phyloP scores from a whole-genome alignment of 2,888 invertebrate genomes.

The Lasiommata megera region DNA sequence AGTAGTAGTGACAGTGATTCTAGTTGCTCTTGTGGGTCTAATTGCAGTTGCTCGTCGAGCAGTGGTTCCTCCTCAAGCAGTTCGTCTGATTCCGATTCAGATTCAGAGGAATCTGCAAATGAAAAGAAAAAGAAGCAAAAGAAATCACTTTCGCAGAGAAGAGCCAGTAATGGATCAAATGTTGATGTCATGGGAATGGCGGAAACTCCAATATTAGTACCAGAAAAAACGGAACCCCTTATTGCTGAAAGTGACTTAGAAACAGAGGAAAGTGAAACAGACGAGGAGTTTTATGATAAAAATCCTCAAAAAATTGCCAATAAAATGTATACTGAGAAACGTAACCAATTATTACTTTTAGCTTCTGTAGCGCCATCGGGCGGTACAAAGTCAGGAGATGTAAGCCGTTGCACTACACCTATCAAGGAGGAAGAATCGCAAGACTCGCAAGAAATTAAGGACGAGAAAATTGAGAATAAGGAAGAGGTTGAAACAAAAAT shows the following conservation, averaged over 20 bases:
- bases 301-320: slow-evolving; percentile 88
- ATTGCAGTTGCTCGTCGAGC: slow-evolving; percentile 90
- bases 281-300: slow-evolving; percentile 93
- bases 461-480: slow-evolving; percentile 76
- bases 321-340: slow-evolving; percentile 87
- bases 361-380: slow-evolving; percentile 84
- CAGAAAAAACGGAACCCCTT: slow-evolving; percentile 80
- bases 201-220: slow-evolving; percentile 68
- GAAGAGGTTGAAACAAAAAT: slow-evolving; percentile 72
- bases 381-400: slow-evolving; percentile 80
- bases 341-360: slow-evolving; percentile 84
- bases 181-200: slow-evolving; percentile 78
- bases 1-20: slow-evolving; percentile 88
- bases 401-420: slow-evolving; percentile 85
- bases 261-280: slow-evolving; percentile 91
- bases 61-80: slow-evolving; percentile 86
- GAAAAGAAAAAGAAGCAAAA: slow-evolving; percentile 73
- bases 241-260: slow-evolving; percentile 92
- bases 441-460: slow-evolving; percentile 73
- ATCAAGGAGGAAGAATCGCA: slow-evolving; percentile 74
- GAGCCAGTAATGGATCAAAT: slow-evolving; percentile 74
- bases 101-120: slow-evolving; percentile 64
- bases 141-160: slow-evolving; percentile 59
- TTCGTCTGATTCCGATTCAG: slow-evolving; percentile 73
- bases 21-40: slow-evolving; percentile 91